Conservation (phyloP, 2,888 invertebrate genomes). For the Tachystola acroxantha region DNA sequence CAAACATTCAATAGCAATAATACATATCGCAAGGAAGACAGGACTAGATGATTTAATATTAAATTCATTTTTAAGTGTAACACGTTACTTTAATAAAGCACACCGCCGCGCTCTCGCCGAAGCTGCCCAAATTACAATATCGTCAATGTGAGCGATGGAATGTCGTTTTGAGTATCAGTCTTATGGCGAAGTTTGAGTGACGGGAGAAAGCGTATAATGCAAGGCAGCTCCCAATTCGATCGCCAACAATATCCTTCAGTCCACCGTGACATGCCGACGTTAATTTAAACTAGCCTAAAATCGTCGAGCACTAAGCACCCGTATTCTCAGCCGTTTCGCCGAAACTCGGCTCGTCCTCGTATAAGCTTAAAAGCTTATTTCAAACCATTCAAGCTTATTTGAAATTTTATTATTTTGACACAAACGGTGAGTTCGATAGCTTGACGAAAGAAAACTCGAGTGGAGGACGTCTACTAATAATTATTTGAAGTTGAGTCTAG, state of each 20-base stretch:
- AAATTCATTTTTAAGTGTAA: not conserved
- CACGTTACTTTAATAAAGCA: conserved; percentile 16
- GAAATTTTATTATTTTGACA: too few relatives aligned
- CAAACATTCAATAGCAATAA: conserved; percentile 15
- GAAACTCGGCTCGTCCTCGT: too few relatives aligned
- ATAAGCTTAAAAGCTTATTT: too few relatives aligned
- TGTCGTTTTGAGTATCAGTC: conserved; percentile 45
- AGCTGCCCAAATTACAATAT: conserved; percentile 13
- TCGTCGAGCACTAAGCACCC: too few relatives aligned
- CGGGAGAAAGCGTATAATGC: conserved; percentile 6
- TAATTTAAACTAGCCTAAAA: conserved; percentile 3
- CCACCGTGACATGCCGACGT: not conserved
- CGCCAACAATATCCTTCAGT: conserved; percentile 5
- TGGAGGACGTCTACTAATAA: too few relatives aligned
- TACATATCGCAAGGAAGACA: conserved; percentile 48
- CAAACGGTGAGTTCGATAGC: too few relatives aligned
- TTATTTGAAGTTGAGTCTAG: too few relatives aligned
- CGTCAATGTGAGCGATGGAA: conserved; percentile 32
- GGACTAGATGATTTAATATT: conserved; percentile 52
- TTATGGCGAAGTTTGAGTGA: conserved; percentile 20
- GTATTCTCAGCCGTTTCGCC: too few relatives aligned
- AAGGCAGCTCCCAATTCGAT: conserved; percentile 8
- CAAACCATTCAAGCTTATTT: too few relatives aligned
- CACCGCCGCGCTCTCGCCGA: conserved; percentile 21
- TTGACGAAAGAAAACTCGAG: too few relatives aligned